A percentile compares a stretch with the other conserved stretches of the same genome.
Evolutionary conservation across 2,113 vertebrate species (phyloP).

Genomic region (Marmota monax): DNA sequence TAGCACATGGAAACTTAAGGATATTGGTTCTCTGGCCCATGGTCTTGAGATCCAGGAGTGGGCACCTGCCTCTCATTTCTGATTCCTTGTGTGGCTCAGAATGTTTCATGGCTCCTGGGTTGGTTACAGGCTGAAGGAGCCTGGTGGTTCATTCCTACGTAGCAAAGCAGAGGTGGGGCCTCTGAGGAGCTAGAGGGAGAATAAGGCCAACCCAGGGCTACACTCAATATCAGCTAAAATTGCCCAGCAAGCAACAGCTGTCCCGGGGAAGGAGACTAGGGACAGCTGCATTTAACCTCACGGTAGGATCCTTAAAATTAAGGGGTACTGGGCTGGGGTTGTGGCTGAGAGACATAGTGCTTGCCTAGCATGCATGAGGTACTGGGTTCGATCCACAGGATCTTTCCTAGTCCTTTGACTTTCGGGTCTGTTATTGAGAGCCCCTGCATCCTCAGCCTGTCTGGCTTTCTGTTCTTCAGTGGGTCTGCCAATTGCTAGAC

Average conservation of each 20-base stretch:
- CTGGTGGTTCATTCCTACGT: no score
- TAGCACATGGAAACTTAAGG: neutral
- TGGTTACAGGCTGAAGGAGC: rapidly evolving
- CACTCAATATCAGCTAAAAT: neutral
- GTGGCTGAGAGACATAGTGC: no score
- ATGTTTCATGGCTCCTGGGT: neutral
- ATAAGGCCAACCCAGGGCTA: neutral
- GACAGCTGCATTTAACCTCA: neutral
- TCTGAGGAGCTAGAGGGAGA: neutral
- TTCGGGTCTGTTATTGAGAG: rapidly evolving
- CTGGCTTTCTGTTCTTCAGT: neutral
- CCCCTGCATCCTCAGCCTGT: neutral
- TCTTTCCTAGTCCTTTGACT: neutral
- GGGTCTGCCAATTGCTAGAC: neutral
- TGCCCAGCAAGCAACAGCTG: neutral
- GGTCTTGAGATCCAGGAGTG: neutral
- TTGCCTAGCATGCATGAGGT: no score
- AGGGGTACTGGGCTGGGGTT: neutral
- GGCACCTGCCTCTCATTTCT: neutral
- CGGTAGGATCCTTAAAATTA: neutral
- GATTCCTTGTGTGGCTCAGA: neutral
- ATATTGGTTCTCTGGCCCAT: neutral
- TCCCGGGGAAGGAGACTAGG: neutral
- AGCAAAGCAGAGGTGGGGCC: neutral
- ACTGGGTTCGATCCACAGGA: neutral